Conservation (phyloP, 2,113 vertebrate genomes). For the Phalacrocorax aristotelis region DNA sequence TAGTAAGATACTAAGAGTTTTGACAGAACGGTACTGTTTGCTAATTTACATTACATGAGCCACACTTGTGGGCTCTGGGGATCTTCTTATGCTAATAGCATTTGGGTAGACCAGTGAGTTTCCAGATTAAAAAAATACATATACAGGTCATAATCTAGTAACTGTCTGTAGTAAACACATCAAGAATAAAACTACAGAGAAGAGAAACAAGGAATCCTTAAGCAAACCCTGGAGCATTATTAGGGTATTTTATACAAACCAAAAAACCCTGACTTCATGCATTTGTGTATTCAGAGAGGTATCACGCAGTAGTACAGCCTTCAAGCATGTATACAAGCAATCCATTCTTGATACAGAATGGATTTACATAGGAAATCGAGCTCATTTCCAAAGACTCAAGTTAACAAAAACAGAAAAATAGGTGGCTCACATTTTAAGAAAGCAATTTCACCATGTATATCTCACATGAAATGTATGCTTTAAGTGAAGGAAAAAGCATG, state of each 20-base stretch:
- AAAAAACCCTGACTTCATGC: background rate
- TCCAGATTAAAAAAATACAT: slow-evolving; percentile 26
- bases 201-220: background rate
- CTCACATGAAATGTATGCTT: background rate
- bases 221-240: background rate
- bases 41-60: background rate
- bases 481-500: background rate
- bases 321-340: background rate
- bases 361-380: background rate
- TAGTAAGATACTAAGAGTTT: background rate
- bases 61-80: background rate
- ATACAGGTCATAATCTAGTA: slow-evolving; percentile 15
- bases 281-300: background rate
- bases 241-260: background rate
- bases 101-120: slow-evolving; percentile 11
- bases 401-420: background rate
- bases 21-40: background rate
- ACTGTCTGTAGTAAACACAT: slow-evolving; percentile 3
- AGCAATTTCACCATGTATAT: background rate
- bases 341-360: background rate
- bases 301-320: background rate
- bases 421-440: background rate
- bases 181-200: background rate
- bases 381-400: background rate
- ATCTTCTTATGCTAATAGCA: slow-evolving; percentile 36